Evolutionary conservation across 2,797 vertebrate genomes (phyloP).

Genomic region (Diplodus sargus): DNA sequence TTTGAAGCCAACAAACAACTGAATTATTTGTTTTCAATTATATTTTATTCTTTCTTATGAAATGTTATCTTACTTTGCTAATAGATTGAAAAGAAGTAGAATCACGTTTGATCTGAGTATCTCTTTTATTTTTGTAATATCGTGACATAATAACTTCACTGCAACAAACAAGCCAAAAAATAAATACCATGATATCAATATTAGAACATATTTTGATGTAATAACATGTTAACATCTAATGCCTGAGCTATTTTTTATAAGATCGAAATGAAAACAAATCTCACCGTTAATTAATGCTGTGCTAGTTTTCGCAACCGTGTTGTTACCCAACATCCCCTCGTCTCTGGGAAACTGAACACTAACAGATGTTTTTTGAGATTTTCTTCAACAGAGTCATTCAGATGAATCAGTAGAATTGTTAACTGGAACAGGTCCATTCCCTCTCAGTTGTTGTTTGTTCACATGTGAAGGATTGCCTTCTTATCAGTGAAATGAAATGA

Average conservation of each 20-base stretch:
- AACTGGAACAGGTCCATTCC: not conserved
- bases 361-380: not conserved
- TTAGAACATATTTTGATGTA: no score
- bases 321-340: not conserved
- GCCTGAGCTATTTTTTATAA: not conserved
- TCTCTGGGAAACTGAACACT: conserved; percentile 1
- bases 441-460: not conserved
- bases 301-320: no score
- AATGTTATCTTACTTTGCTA: no score
- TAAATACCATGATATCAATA: no score
- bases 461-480: not conserved
- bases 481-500: conserved; percentile 1
- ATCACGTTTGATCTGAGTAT: no score
- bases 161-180: no score
- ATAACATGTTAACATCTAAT: not conserved
- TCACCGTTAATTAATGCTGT: conserved; percentile 10
- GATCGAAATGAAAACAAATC: not conserved
- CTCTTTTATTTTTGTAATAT: no score
- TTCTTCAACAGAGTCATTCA: not conserved
- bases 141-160: no score
- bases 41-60: no score
- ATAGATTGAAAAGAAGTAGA: no score
- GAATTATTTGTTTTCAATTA: no score
- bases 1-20: no score
- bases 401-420: not conserved